Base-by-base conservation (phyloP, 1,140 invertebrate genomes). In the Anastrepha ludens region DNA sequence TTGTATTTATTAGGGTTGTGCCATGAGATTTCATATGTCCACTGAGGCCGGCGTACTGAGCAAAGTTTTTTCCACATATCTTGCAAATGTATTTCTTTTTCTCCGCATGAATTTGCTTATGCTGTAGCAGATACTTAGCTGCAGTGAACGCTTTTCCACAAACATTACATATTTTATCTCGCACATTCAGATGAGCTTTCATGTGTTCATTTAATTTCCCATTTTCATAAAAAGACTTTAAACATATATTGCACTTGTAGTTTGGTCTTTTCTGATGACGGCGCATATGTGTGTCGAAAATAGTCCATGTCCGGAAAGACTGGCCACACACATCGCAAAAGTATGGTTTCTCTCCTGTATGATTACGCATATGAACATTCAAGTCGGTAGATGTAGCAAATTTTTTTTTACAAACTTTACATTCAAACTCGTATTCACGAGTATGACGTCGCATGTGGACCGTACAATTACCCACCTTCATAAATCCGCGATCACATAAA, bases 341-440 rank as follows among this genome's bases (percentile, higher is more conserved):
- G 41, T 90, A 90, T 44, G 90, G 90, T 62, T 90, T 86, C 39
- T 90, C 90, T 0, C 90, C 90, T 11, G 90, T 91, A 50, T 91
- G 90, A 20, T 74, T 67, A 1, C 90, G 89, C 11, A 88, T 89
- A 47, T 91, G 90, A 0, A 88, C 86, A 9, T 87, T 85, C 0
- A 91, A 55, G 47, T 88, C 90, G 0, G 90, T 81, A 20, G 87
- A 89, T 67, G 87, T 89, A 11, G 89, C 89, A 41, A 89, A 90
- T 0, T 86, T 87, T 50, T 90, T 90, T 20, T 89, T 89, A 44
- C 90, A 91, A 17, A 90, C 88, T 39, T 89, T 65, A 55, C 90
- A 91, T 29, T 81, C 67, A 58, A 89, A 58, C 17, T 89, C 81
- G 20, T 88, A 90, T 47, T 90, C 88, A 8, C 87, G 87, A 3